Evolutionary conservation across 2,888 invertebrate species (phyloP).

Genomic region (Galeruca laticollis): DNA sequence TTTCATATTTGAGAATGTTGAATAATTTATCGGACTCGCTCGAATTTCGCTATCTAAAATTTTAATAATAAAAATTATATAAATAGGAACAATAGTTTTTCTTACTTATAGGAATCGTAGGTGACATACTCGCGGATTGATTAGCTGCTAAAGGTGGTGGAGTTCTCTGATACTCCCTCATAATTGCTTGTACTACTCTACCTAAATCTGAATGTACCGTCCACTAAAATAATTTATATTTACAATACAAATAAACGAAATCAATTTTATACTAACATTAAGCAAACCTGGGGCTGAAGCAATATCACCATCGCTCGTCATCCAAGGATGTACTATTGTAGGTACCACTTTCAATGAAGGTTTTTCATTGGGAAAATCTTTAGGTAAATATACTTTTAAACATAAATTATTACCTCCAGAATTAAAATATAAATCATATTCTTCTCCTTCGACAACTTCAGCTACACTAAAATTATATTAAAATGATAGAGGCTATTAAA

Average conservation of each 20-base stretch:
- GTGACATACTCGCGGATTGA: conserved; percentile 49
- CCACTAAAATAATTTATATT: conserved; percentile 67
- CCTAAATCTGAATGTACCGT: conserved; percentile 84
- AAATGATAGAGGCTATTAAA: conserved; percentile 6
- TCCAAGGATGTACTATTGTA: conserved; percentile 78
- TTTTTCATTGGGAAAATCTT: conserved; percentile 82
- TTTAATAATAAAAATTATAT: conserved; percentile 1
- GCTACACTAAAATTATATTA: conserved; percentile 70
- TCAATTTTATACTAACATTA: conserved; percentile 68
- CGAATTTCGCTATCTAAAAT: conserved; percentile 57
- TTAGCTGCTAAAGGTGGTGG: conserved; percentile 67
- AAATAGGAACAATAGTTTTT: conserved; percentile 9
- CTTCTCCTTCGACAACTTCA: conserved; percentile 77
- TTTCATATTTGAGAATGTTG: conserved; percentile 45
- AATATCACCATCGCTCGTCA: conserved; percentile 77
- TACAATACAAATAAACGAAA: conserved; percentile 17
- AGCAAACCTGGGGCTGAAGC: conserved; percentile 80
- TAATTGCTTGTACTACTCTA: conserved; percentile 83
- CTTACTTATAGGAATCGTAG: conserved; percentile 55
- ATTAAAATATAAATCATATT: conserved; percentile 79
- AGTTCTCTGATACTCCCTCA: conserved; percentile 80
- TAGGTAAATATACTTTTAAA: conserved; percentile 75
- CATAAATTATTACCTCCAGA: conserved; percentile 76
- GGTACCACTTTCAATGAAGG: conserved; percentile 79
- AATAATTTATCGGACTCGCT: conserved; percentile 59